phyloP scores from a whole-genome alignment of 2,888 invertebrate species.

The Perizoma flavofasciatum region DNA sequence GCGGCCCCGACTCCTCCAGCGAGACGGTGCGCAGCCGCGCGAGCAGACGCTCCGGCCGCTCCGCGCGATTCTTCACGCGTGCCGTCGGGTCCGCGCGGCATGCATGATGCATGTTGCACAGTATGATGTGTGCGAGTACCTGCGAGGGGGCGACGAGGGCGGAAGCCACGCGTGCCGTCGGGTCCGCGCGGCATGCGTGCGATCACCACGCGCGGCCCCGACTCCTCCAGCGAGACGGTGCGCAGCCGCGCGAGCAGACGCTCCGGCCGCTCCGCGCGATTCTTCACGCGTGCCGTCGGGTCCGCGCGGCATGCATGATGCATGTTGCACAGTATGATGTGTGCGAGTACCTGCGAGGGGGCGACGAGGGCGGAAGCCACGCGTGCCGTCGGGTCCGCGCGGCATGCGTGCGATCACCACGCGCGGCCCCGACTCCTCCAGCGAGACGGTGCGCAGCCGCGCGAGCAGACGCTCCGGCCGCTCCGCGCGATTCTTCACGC shows the following conservation, averaged over 20 bases:
- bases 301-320: too few relatives aligned
- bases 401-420: conserved; percentile 93
- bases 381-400: conserved; percentile 94
- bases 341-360: conserved; percentile 58
- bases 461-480: conserved; percentile 96
- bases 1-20: conserved; percentile 91
- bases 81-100: too few relatives aligned
- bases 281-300: too few relatives aligned
- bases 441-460: conserved; percentile 92
- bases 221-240: conserved; percentile 91
- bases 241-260: conserved; percentile 94
- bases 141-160: conserved; percentile 73
- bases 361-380: conserved; percentile 87
- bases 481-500: conserved; percentile 53
- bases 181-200: conserved; percentile 95
- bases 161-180: conserved; percentile 92
- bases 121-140: conserved; percentile 50
- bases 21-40: conserved; percentile 94
- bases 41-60: conserved; percentile 94
- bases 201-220: conserved; percentile 90
- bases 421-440: conserved; percentile 92
- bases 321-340: too few relatives aligned
- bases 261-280: conserved; percentile 87
- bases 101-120: too few relatives aligned
- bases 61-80: conserved; percentile 51